A percentile compares a stretch with the other conserved stretches of the same genome.
These are phyloP conservation scores for Calliopum simillimum DNA, from an alignment of 2,888 invertebrate species.

Conservation along the genomic window DNA sequence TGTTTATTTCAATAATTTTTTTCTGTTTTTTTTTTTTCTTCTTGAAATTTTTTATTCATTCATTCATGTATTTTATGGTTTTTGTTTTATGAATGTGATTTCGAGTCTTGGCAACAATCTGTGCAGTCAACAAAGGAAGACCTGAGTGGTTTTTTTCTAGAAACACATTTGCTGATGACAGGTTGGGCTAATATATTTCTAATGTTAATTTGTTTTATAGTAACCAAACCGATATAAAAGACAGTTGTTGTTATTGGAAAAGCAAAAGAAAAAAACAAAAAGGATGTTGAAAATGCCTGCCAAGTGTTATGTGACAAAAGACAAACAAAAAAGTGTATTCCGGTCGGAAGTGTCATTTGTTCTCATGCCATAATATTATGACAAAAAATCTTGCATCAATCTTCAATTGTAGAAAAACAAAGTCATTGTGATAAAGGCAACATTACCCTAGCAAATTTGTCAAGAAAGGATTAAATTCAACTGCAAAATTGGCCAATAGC, in stretches of 20 bases:
- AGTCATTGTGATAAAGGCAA: background rate
- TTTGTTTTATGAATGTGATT: conserved; percentile 5
- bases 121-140: conserved; percentile 12
- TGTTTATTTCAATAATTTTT: no score
- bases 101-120: background rate
- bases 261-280: no score
- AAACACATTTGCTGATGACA: background rate
- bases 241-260: no score
- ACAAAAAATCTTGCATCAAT: background rate
- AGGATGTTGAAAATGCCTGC: no score
- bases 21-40: no score
- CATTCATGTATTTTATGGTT: conserved; percentile 14
- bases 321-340: background rate
- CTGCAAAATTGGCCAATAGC: background rate
- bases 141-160: background rate
- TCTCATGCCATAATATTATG: background rate
- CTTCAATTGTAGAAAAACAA: background rate
- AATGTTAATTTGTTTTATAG: background rate
- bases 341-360: conserved; percentile 13
- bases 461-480: conserved; percentile 58
- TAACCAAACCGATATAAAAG: background rate
- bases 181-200: background rate
- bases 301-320: background rate
- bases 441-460: conserved; percentile 54
- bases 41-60: conserved; percentile 1